Conservation (phyloP, 1,140 invertebrate genomes). For the Macrobrachium rosenbergii region DNA sequence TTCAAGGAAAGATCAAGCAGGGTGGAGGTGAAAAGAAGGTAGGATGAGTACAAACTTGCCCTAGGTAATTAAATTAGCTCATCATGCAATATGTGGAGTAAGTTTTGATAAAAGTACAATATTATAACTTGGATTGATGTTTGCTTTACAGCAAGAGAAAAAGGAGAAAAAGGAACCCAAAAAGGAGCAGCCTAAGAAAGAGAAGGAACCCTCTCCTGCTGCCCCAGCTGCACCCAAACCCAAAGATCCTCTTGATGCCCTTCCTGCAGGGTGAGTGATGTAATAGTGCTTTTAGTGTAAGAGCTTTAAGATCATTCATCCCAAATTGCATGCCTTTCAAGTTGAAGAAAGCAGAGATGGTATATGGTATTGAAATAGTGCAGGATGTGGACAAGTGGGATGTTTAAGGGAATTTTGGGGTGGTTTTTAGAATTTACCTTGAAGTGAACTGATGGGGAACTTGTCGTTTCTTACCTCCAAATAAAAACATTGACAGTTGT, state of each 20-base stretch:
- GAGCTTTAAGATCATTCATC: neutral
- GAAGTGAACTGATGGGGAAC: no score
- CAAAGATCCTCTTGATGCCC: slow-evolving; percentile 91
- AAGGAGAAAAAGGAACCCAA: slow-evolving; percentile 69
- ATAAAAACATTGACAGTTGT: no score
- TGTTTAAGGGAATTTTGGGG: no score
- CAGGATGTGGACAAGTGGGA: no score
- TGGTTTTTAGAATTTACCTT: no score
- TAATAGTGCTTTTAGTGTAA: neutral
- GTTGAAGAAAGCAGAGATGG: no score
- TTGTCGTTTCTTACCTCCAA: no score
- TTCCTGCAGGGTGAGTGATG: slow-evolving; percentile 74
- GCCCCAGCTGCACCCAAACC: slow-evolving; percentile 84
- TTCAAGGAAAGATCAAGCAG: slow-evolving; percentile 69
- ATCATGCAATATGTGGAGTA: no score
- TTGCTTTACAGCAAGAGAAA: slow-evolving; percentile 66
- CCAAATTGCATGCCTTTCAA: no score
- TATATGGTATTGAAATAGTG: no score
- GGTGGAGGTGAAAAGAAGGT: slow-evolving; percentile 74
- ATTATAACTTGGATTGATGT: neutral
- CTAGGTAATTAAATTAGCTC: neutral
- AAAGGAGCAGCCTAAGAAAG: slow-evolving; percentile 71
- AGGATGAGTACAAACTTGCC: neutral
- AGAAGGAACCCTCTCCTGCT: slow-evolving; percentile 73
- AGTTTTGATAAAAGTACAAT: neutral